Evolutionary conservation across 2,888 invertebrate genomes (phyloP), one percentile per base, ranked within the genome.

Genomic region (Leptinotarsa tumamoca): DNA sequence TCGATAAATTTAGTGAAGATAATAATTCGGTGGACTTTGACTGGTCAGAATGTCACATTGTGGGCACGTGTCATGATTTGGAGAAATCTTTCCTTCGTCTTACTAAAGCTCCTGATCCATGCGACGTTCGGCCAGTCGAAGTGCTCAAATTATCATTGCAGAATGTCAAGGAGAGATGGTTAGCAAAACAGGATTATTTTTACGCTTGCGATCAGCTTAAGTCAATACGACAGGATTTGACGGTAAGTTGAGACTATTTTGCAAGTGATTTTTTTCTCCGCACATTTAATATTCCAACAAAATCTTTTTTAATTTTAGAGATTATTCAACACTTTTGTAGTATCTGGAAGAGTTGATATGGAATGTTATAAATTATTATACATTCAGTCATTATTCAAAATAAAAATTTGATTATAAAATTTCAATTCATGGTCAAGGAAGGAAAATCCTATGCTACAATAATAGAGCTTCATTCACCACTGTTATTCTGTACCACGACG

Each of bases 191-290:
- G 86, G 98, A 99, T 90, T 99, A 99, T 89, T 94, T 93, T 89
- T 99, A 98, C 90, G 95, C 97, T 77, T 99, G 98, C 90, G 98
- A 99, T 91, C 99, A 99, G 89, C 91, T 99, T 75, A 99, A 99
- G 89, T 98, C 98, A 13, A 98, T 99, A 82, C 91, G 99, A 83
- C 99, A 99, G 90, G 99, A 99, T 92, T 91, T 99, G 84, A 99
- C 99, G 79, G 99, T 98, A 89, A 91, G 93, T 78, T 61, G 23
- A 17, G 33, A 43, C 7, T 43, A 43, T 43, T 43, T 43, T 10
- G 2, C 58, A 70, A 52, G 52, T 52, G 5, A 52, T 52, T 43
- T 43, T 21, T 10, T 43, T 43, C 33, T 43, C 43, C 43, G 0
- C 10, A 43, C 43, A 43, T 43, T 43, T 13, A 43, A 10, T 43